Conservation (phyloP, 1,140 invertebrate species). For the Heliothis virescens region DNA sequence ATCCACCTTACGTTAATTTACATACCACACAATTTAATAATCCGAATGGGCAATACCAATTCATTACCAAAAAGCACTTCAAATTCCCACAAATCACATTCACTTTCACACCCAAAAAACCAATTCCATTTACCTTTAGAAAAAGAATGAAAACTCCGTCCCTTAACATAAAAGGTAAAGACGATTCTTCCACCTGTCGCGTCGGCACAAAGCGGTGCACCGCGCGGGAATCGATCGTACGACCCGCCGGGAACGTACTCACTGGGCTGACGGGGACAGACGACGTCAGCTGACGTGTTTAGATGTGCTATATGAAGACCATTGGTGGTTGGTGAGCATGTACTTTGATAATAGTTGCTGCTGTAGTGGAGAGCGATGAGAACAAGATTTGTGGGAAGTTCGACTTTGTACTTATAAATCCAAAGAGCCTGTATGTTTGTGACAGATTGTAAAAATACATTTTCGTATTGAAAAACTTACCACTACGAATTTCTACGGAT, state of each 20-base stretch:
- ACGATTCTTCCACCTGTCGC: constrained; percentile 52
- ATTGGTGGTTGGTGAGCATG: no score
- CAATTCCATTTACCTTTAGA: constrained; percentile 32
- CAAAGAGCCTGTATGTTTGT: no score
- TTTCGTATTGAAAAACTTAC: no score
- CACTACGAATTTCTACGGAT: no score
- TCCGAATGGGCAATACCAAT: background rate
- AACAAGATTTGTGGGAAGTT: no score
- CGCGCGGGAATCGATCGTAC: constrained; percentile 37
- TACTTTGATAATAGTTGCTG: no score
- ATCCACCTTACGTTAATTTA: background rate
- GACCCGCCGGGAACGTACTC: constrained; percentile 15
- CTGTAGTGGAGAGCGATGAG: no score
- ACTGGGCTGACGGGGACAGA: constrained; percentile 10
- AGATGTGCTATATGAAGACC: background rate
- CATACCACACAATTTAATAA: background rate
- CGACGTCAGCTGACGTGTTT: background rate
- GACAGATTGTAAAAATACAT: no score
- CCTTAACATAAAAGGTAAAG: constrained; percentile 32
- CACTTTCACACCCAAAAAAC: constrained; percentile 20
- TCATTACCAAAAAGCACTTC: background rate
- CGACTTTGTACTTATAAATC: no score
- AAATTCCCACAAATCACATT: constrained; percentile 6
- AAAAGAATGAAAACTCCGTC: constrained; percentile 47
- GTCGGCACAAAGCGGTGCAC: constrained; percentile 47